These are phyloP conservation scores for Pseudorectes ferrugineus DNA, from an alignment of 2,113 vertebrate species.

Conservation along the genomic window DNA sequence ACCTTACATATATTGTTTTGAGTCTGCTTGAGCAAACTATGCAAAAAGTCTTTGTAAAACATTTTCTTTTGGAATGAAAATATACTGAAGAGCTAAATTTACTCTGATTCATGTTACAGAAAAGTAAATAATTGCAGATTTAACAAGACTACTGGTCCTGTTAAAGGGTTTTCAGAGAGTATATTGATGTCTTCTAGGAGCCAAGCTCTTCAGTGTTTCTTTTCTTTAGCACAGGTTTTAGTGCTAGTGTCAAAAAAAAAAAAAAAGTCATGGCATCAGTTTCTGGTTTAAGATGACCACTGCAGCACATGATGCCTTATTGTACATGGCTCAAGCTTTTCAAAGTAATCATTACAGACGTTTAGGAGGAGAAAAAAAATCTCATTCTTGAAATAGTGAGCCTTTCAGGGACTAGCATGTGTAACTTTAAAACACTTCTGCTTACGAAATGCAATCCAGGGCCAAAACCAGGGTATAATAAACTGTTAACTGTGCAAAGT, in stretches of 20 bases:
- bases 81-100: background rate
- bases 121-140: background rate
- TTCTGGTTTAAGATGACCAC: background rate
- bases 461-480: background rate
- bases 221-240: background rate
- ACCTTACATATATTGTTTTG: background rate
- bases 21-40: background rate
- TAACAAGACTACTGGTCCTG: background rate
- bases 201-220: background rate
- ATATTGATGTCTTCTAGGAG: background rate
- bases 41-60: background rate
- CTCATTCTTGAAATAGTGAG: background rate
- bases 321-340: background rate
- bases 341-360: background rate
- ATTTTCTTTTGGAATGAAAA: background rate
- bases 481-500: background rate
- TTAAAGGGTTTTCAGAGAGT: background rate
- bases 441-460: background rate
- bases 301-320: background rate
- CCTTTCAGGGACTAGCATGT: background rate
- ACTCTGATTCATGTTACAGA: background rate
- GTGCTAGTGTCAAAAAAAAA: background rate
- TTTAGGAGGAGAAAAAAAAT: background rate
- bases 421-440: background rate
- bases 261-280: background rate